Evolutionary conservation across 2,888 invertebrate genomes (phyloP).

Genomic region (Nesidiocoris tenuis): DNA sequence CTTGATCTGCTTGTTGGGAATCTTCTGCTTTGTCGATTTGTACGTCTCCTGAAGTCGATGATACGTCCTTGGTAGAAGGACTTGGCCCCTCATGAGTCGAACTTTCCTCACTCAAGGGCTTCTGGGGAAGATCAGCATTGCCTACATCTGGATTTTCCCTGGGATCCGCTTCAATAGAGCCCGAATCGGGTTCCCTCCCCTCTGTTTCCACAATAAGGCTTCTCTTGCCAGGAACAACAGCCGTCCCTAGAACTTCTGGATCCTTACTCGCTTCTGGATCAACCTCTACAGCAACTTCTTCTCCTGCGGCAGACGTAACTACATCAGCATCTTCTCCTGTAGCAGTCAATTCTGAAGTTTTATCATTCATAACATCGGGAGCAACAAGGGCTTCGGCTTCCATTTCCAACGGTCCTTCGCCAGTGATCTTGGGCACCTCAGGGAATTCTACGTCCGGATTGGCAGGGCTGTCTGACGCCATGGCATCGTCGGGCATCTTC

Average conservation of each 20-base stretch:
- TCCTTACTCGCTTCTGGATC: background rate
- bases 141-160: no score
- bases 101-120: no score
- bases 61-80: background rate
- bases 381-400: conserved; percentile 8
- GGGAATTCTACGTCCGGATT: conserved; percentile 8
- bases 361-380: background rate
- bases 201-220: no score
- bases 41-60: background rate
- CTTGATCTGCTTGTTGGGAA: background rate
- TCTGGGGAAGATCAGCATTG: no score
- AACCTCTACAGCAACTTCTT: background rate
- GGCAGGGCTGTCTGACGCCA: conserved; percentile 10
- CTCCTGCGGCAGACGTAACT: no score
- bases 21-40: no score
- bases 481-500: conserved; percentile 1
- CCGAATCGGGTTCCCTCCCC: no score
- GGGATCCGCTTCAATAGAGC: background rate
- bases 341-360: background rate
- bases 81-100: background rate
- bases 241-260: background rate
- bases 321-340: background rate
- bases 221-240: background rate
- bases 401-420: conserved; percentile 24
- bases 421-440: background rate